Conservation (phyloP, 2,797 vertebrate species). For the Protosalanx chinensis region DNA sequence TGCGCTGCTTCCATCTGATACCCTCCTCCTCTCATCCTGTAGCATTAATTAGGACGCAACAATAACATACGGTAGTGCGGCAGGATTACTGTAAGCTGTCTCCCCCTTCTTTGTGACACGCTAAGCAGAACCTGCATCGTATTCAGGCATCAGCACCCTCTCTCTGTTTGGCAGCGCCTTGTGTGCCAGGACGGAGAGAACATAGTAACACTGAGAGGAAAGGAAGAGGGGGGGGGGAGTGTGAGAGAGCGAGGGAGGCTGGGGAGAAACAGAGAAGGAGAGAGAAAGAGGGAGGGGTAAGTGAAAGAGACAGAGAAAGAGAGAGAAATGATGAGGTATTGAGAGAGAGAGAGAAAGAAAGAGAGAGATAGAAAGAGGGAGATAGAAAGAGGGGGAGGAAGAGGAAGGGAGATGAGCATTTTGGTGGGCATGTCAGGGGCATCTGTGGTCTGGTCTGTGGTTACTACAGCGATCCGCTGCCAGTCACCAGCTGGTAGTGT, state of each 20-base stretch:
- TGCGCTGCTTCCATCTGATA: slow-evolving; percentile 91
- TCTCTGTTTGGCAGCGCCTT: slow-evolving; percentile 82
- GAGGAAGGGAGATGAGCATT: not conserved
- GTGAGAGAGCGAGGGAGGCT: slow-evolving; percentile 28
- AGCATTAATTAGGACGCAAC: slow-evolving; percentile 95
- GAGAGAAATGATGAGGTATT: not conserved
- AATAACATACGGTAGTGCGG: slow-evolving; percentile 91
- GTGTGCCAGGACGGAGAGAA: slow-evolving; percentile 81
- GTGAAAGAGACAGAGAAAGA: not conserved
- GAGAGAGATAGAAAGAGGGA: slow-evolving; percentile 2
- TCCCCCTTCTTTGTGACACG: slow-evolving; percentile 81
- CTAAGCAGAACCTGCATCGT: slow-evolving; percentile 84
- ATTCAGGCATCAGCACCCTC: slow-evolving; percentile 81
- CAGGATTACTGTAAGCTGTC: slow-evolving; percentile 84
- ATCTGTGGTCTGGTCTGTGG: slow-evolving; percentile 82
- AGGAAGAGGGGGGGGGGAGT: no score
- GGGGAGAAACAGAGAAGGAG: slow-evolving; percentile 65
- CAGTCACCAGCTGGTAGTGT: slow-evolving; percentile 85
- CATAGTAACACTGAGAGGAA: slow-evolving; percentile 52
- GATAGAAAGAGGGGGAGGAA: slow-evolving; percentile 7
- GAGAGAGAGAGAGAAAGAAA: slow-evolving; percentile 10
- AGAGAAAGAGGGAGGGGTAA: not conserved
- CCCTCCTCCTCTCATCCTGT: slow-evolving; percentile 90
- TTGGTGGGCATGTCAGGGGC: slow-evolving; percentile 38
- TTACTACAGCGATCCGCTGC: slow-evolving; percentile 80